Evolutionary conservation across 2,888 invertebrate species (phyloP).

Genomic region (Steinernema scapterisci): DNA sequence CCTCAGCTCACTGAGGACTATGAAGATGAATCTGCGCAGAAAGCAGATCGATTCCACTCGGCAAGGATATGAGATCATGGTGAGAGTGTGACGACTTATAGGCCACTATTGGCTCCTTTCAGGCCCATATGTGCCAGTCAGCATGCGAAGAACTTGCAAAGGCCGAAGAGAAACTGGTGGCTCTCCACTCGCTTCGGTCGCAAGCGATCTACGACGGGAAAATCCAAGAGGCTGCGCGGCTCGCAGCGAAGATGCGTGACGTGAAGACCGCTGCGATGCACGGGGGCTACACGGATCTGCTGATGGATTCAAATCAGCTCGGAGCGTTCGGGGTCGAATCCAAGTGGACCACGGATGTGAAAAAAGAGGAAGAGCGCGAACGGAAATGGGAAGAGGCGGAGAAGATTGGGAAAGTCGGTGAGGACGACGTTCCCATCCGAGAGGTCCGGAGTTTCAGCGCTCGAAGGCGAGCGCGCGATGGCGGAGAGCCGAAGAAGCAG

Average conservation of each 20-base stretch:
- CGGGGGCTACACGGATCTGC: conserved; percentile 51
- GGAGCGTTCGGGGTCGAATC: conserved; percentile 56
- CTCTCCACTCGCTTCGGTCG: conserved; percentile 44
- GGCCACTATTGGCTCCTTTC: not conserved
- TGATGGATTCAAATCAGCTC: conserved; percentile 48
- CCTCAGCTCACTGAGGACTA: conserved; percentile 50
- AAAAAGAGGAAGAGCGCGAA: conserved; percentile 16
- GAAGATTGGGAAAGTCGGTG: not conserved
- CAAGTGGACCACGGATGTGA: conserved; percentile 51
- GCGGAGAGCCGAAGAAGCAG: not conserved
- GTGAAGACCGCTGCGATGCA: conserved; percentile 46
- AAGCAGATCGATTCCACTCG: conserved; percentile 3
- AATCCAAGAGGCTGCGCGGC: conserved; percentile 38
- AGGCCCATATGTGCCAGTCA: conserved; percentile 48
- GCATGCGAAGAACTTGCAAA: conserved; percentile 48
- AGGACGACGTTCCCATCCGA: not conserved
- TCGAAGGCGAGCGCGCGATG: not conserved
- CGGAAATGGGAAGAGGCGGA: not conserved
- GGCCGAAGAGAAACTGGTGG: conserved; percentile 52
- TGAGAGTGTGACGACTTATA: not conserved
- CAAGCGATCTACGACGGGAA: conserved; percentile 56
- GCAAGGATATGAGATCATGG: not conserved
- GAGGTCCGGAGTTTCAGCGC: conserved; percentile 23
- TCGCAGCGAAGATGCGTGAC: conserved; percentile 46
- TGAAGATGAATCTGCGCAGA: conserved; percentile 49